Evolutionary conservation across 2,113 vertebrate genomes (phyloP), one percentile per base, ranked within the genome.

Genomic region (Arizona elegans): DNA sequence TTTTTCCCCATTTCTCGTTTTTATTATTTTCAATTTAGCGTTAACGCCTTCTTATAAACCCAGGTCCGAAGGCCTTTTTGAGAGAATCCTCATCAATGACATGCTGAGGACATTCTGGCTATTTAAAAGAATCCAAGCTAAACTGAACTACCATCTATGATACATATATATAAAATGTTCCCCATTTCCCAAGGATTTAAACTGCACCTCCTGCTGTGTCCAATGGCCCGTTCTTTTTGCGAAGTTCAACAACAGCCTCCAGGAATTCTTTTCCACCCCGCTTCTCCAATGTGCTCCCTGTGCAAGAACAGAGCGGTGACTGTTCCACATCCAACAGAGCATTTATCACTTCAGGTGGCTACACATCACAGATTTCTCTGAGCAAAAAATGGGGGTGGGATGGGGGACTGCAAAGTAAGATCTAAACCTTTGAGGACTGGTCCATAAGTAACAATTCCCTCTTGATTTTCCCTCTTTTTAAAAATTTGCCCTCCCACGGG

Each of bases 261-360:
- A 97, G 96, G 96, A 99, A 99, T 95, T 99, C 99, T 97, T 99
- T 99, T 93, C 99, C 99, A 3, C 98, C 99, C 90, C 99, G 99
- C 97, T 99, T 99, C 96, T 99, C 99, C 98, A 99, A 98, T 92
- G 99, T 99, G 91, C 96, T 98, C 86, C 99, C 99, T 99, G 96
- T 90, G 96, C 94, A 97, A 96, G 97, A 93, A 97, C 55, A 97
- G 53, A 94, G 43, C 96, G 96, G 97, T 97, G 47, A 90, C 6
- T n/a, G 86, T 52, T 90, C 8, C 90, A 88, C 93, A 90, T 89
- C 96, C 96, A 59, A 96, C 58, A 94, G 0, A 93, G 33, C 91
- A 95, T 62, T 91, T 86, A 92, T 86, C 90, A 53, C 93, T 94
- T 86, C 95, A 85, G 55, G 94, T 93, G 65, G 95, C 93, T 87